Percentiles rank a stretch among this genome's conserved stretches.
Evolutionary conservation across 1,140 invertebrate species (phyloP).

Genomic region (Cephus cinctus): DNA sequence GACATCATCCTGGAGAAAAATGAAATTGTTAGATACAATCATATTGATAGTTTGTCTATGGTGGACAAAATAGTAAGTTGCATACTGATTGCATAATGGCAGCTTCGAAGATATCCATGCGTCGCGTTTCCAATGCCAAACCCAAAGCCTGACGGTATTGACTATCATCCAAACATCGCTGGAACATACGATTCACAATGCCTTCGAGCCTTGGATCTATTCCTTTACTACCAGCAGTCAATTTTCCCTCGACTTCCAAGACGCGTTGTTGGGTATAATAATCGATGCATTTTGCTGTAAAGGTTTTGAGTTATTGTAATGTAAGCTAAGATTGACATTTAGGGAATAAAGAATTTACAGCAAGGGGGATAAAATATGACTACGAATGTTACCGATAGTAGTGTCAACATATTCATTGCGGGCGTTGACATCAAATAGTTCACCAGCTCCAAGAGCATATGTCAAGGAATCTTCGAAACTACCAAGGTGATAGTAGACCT

Average conservation of each 20-base stretch:
- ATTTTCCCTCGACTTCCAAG: constrained; percentile 62
- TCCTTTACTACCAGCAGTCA: constrained; percentile 62
- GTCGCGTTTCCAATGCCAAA: constrained; percentile 89
- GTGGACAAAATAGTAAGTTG: constrained; percentile 13
- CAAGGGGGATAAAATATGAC: neutral
- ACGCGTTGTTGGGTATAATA: constrained; percentile 89
- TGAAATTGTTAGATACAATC: constrained; percentile 11
- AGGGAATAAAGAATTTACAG: neutral
- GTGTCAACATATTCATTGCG: constrained; percentile 96
- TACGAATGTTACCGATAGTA: constrained; percentile 69
- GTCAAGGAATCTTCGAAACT: constrained; percentile 94
- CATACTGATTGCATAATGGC: constrained; percentile 83
- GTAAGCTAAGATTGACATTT: neutral
- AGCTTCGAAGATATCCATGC: constrained; percentile 94
- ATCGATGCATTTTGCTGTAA: constrained; percentile 89
- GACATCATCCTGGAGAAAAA: constrained; percentile 72
- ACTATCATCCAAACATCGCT: constrained; percentile 89
- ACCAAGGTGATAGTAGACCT: constrained; percentile 97
- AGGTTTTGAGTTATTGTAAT: neutral
- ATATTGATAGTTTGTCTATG: constrained; percentile 7
- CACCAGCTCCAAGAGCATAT: constrained; percentile 90
- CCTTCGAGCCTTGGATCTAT: constrained; percentile 89
- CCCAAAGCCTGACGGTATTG: constrained; percentile 93
- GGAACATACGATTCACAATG: constrained; percentile 97
- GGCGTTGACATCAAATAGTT: constrained; percentile 91